phyloP scores from a whole-genome alignment of 1,140 invertebrate species.

The Lordiphosa collinella region DNA sequence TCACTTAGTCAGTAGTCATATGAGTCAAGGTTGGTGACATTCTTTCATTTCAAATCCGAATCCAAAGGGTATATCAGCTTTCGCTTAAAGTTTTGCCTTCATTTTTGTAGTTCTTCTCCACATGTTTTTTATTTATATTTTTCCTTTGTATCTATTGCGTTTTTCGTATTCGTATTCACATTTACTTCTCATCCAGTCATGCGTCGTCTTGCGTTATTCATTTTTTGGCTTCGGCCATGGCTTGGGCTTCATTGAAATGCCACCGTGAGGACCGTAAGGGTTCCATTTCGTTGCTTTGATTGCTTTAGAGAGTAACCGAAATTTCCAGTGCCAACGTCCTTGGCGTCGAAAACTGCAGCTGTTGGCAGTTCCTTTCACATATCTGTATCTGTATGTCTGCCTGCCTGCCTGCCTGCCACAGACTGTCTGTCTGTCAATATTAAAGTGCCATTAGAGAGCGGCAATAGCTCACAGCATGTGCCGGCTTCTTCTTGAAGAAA shows the following conservation, averaged over 20 bases:
- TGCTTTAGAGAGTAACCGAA: constrained; percentile 51
- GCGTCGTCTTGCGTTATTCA: constrained; percentile 69
- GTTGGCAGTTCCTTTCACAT: constrained; percentile 46
- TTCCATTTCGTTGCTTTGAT: constrained; percentile 68
- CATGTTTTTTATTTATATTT: neutral
- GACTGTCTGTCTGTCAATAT: constrained; percentile 44
- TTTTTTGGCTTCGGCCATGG: constrained; percentile 40
- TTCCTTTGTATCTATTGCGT: neutral
- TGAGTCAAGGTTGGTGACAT: too few relatives aligned
- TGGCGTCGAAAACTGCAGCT: constrained; percentile 44
- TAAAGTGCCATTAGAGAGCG: constrained; percentile 49
- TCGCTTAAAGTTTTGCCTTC: neutral
- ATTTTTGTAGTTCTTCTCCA: neutral
- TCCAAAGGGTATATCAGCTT: too few relatives aligned
- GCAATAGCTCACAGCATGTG: neutral
- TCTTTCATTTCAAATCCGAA: too few relatives aligned
- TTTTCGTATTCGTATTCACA: constrained; percentile 39
- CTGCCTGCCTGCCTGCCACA: constrained; percentile 5
- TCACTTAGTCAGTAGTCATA: too few relatives aligned
- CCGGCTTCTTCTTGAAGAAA: constrained; percentile 2
- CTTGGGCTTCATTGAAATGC: constrained; percentile 43
- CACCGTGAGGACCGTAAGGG: constrained; percentile 57
- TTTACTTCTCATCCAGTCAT: constrained; percentile 65
- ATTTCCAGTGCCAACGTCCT: constrained; percentile 30
- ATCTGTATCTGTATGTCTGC: neutral